Evolutionary conservation across 1,140 invertebrate species (phyloP).

Genomic region (Mercenaria mercenaria): DNA sequence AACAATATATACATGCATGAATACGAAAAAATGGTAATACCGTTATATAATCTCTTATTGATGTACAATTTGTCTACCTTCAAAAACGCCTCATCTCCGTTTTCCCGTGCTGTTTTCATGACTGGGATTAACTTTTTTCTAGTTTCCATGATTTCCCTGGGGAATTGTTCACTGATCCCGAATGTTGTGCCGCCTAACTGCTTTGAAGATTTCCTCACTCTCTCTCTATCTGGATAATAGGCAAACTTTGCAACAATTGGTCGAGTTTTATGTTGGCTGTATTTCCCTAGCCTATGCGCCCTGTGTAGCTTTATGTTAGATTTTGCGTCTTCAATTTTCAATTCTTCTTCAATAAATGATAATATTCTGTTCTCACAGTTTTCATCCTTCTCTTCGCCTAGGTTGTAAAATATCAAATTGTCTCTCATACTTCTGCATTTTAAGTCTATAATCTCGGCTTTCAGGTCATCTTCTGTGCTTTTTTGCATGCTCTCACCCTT

Average conservation of each 20-base stretch:
- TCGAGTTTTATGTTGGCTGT: not conserved
- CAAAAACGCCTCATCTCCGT: constrained; percentile 23
- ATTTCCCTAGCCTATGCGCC: not conserved
- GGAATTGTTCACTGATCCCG: constrained; percentile 30
- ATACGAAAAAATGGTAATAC: too few relatives aligned
- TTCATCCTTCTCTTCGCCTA: not conserved
- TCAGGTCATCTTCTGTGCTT: not conserved
- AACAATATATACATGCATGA: too few relatives aligned
- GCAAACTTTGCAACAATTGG: constrained; percentile 1
- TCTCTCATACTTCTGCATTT: constrained; percentile 13
- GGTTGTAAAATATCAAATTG: constrained; percentile 11
- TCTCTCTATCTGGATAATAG: constrained; percentile 1
- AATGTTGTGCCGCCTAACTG: not conserved
- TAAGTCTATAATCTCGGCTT: not conserved
- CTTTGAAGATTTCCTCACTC: not conserved
- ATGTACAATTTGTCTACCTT: constrained; percentile 35
- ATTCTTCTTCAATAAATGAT: not conserved
- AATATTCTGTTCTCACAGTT: not conserved
- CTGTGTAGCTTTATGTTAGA: not conserved
- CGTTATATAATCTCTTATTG: not conserved
- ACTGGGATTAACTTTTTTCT: constrained; percentile 13
- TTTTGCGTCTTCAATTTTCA: constrained; percentile 10
- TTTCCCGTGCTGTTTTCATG: constrained; percentile 18
- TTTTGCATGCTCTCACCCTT: not conserved
- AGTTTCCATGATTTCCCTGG: constrained; percentile 15